Percentiles rank a stretch among this genome's conserved stretches.
These are phyloP conservation scores for Pterophyllum scalare DNA, from an alignment of 2,113 vertebrate species.

Conservation along the genomic window DNA sequence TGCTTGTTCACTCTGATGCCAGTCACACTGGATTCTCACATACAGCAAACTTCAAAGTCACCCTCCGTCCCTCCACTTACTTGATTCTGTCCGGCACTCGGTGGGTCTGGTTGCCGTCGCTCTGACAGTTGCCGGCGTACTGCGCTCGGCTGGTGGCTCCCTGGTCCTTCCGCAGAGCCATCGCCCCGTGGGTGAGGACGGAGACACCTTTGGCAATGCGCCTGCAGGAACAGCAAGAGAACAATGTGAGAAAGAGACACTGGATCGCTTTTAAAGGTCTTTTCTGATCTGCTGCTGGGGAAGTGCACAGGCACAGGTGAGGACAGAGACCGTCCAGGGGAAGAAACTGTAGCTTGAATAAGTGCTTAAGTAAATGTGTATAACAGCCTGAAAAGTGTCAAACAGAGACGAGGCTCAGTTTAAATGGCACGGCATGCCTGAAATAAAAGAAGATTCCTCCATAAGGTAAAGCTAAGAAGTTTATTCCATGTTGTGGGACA, in stretches of 20 bases:
- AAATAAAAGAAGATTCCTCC: neutral
- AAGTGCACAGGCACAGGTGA: neutral
- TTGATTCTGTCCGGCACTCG: slow-evolving; percentile 85
- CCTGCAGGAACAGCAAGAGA: slow-evolving; percentile 55
- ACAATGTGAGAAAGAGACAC: slow-evolving; percentile 23
- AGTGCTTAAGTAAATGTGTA: neutral
- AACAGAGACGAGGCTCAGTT: neutral
- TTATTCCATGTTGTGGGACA: neutral
- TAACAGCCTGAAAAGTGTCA: neutral
- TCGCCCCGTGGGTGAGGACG: slow-evolving; percentile 90
- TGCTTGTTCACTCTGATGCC: neutral
- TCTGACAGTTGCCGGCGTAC: slow-evolving; percentile 88
- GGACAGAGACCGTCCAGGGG: neutral
- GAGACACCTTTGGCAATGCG: slow-evolving; percentile 90
- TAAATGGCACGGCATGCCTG: neutral
- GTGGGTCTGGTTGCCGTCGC: slow-evolving; percentile 85
- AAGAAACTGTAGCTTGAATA: neutral
- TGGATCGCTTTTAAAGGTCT: slow-evolving; percentile 12
- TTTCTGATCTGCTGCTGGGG: slow-evolving; percentile 1
- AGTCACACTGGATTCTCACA: slow-evolving; percentile 1
- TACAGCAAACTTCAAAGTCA: slow-evolving; percentile 33
- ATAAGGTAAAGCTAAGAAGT: accelerated
- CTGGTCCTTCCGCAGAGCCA: slow-evolving; percentile 87
- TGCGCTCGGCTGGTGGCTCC: slow-evolving; percentile 82
- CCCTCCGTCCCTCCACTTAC: slow-evolving; percentile 71